Base-by-base conservation (phyloP, 2,113 vertebrate genomes). In the Ellobius talpinus region DNA sequence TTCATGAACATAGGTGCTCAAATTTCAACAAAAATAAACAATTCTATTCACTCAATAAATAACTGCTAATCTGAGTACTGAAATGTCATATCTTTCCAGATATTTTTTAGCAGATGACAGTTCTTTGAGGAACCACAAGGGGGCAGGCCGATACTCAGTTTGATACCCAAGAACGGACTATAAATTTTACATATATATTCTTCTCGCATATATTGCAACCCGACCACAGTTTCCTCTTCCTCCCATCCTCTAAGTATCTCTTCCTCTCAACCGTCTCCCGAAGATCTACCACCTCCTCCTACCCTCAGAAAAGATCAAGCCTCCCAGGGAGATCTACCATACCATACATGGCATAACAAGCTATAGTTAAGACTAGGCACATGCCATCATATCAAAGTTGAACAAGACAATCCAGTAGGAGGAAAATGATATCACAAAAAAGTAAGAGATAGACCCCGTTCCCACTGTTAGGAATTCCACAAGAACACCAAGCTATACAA, bases 81-180 rank as follows among this genome's bases (percentile, higher is more conserved):
- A 63, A 45, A n/a, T 36, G 29, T 72, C 52, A 1, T 26, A 3
- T 2, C 7, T 52, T 61, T 55, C 29, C 66, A 45, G 45, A 84
- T 66, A 52, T 96, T 21, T 58, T 58, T 91, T 87, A 58, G 24
- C 52, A 78, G 26, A 61, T 14, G 52, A 12, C 65, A 89, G 23
- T 97, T 85, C 70, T 84, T 45, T 50, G 6, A 96, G 52, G 0
- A 74, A 87, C 95, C 87, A 97, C 79, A 87, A 96, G 95, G 9
- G 68, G 78, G 33, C 92, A 95, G 89, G 23, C 36, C 50, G 12
- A 24, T 50, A n/a, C 55, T n/a, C 33, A 72, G 79, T 26, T 26
- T 87, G 47, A 4, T 16, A 66, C 1, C 4, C 26, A 13, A 24
- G 33, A 5, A 31, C 17, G 31, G 21, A n/a, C 2, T 16, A 7